phyloP scores from a whole-genome alignment of 2,888 invertebrate species.

The Masnerella sp. region DNA sequence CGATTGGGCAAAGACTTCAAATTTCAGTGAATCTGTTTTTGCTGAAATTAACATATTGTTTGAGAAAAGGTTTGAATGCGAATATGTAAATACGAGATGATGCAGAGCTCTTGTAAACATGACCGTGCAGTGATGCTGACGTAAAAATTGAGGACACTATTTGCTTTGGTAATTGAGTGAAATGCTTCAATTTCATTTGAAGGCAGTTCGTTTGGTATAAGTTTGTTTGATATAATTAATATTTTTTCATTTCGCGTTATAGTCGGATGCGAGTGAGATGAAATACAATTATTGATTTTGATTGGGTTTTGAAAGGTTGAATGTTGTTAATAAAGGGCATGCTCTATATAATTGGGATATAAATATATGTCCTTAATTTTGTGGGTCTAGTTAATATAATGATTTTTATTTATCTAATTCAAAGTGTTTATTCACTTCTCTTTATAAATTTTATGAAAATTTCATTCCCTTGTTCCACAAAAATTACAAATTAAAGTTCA shows the following conservation, averaged over 20 bases:
- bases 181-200: neutral
- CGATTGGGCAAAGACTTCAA: neutral
- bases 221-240: neutral
- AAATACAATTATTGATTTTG: neutral
- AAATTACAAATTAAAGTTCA: too few relatives aligned
- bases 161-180: neutral
- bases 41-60: neutral
- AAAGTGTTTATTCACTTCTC: too few relatives aligned
- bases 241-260: too few relatives aligned
- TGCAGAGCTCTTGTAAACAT: neutral
- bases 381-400: too few relatives aligned
- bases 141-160: constrained; percentile 3
- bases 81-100: neutral
- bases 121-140: neutral
- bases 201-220: neutral
- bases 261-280: too few relatives aligned
- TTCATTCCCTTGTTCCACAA: too few relatives aligned
- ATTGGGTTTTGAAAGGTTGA: neutral
- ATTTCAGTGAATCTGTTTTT: neutral
- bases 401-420: too few relatives aligned
- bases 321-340: too few relatives aligned
- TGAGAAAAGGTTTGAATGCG: neutral
- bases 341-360: too few relatives aligned
- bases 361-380: too few relatives aligned
- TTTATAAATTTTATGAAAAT: too few relatives aligned